Percentiles rank a stretch among this genome's conserved stretches.
These are phyloP conservation scores for Neoscelio sp. DNA, from an alignment of 2,888 invertebrate species.

Conservation along the genomic window DNA sequence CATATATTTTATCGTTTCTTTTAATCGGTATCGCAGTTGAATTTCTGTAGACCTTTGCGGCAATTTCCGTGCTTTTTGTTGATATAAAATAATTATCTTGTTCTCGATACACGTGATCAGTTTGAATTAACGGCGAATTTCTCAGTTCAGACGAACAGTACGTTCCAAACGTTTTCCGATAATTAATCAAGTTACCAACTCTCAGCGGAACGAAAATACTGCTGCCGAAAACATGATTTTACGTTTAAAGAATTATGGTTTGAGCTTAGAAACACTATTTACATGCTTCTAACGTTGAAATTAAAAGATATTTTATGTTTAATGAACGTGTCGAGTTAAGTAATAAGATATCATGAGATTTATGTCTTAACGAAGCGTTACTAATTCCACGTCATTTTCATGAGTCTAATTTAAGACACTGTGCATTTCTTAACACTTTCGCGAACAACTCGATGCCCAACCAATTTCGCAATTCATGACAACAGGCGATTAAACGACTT, in stretches of 20 bases:
- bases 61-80: not conserved
- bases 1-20: too few relatives aligned
- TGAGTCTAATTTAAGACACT: too few relatives aligned
- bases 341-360: too few relatives aligned
- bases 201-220: constrained; percentile 1
- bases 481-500: constrained; percentile 63
- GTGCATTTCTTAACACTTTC: constrained; percentile 22
- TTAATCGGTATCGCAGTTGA: too few relatives aligned
- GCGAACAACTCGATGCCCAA: not conserved
- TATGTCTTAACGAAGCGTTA: too few relatives aligned
- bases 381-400: too few relatives aligned
- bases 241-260: not conserved
- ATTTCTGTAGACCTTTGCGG: too few relatives aligned
- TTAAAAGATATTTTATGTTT: not conserved
- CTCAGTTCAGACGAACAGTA: not conserved
- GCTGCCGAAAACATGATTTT: constrained; percentile 1
- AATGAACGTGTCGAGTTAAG: too few relatives aligned
- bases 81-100: not conserved
- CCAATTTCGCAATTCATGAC: constrained; percentile 38
- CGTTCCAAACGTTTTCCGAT: constrained; percentile 7
- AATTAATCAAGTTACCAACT: constrained; percentile 3
- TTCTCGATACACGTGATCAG: not conserved
- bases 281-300: not conserved
- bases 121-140: not conserved
- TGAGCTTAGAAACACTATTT: too few relatives aligned